Base-by-base conservation (phyloP, 2,113 vertebrate genomes). In the Lamprologus speciosus region DNA sequence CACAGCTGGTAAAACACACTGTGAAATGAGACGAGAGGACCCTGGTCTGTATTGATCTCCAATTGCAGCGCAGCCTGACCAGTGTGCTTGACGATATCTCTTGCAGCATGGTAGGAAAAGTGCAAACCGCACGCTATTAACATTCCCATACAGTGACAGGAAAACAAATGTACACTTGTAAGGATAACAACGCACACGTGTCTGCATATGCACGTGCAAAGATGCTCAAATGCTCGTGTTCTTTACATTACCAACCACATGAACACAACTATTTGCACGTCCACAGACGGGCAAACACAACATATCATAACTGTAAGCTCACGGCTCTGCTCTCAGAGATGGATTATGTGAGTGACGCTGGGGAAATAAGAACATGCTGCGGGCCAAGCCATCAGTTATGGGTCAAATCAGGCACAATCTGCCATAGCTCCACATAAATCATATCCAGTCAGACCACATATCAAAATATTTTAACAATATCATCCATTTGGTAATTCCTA, bases 351-450 rank as follows among this genome's bases (percentile, higher is more conserved):
- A 92, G 92, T 95, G 96, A 96, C 96, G 93, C 94, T 92, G 94
- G 94, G 96, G 95, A 96, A 96, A 97, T 96, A 96, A 96, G 95
- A 93, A 92, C 94, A 95, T 90, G 91, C 93, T 89, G 84, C 91
- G 83, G 94, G 94, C 89, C 93, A 95, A 92, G 93, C 88, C 94
- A 95, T 95, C 93, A 96, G 94, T 96, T 96, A 94, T 95, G 95
- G 95, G 94, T 96, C 95, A 96, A 93, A 96, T 94, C 93, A 94
- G 95, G 90, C 89, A 92, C 91, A 94, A 93, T 91, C 92, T 91
- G 88, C 89, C 85, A 82, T 57, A 79, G 87, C 53, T 84, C 82
- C 90, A 92, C 92, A 95, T 93, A 95, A 94, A 95, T 95, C 94
- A 96, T 55, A 73, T 37, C 81, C 75, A 83, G 81, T 83, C 90